Conservation (phyloP, 2,888 invertebrate genomes). For the Ferrisia virgata region DNA sequence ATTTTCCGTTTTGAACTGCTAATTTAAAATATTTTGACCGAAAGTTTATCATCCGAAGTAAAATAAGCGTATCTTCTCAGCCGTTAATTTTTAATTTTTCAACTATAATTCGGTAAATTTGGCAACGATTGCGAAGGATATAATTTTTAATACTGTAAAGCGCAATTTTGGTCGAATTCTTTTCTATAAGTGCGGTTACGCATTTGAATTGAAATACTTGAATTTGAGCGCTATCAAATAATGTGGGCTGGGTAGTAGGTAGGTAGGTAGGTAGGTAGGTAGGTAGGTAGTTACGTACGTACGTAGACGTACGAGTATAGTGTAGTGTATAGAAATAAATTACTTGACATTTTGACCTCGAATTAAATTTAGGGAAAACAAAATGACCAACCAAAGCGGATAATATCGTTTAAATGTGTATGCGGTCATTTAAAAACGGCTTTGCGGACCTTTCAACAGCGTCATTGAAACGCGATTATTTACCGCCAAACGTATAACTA, state of each 20-base stretch:
- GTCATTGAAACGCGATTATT: conserved; percentile 5
- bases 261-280: no score
- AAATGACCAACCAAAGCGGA: conserved; percentile 9
- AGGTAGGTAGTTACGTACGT: no score
- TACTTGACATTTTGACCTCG: background rate
- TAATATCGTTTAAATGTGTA: conserved; percentile 16
- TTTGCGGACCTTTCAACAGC: background rate
- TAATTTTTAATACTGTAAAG: background rate
- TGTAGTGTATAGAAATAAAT: background rate
- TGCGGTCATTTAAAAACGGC: conserved; percentile 4
- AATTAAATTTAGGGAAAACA: background rate
- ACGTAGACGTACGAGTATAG: no score
- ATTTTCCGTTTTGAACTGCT: background rate
- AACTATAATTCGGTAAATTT: background rate
- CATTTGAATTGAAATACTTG: background rate
- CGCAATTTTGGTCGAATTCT: background rate
- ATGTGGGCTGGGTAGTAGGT: background rate
- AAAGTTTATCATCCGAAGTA: background rate
- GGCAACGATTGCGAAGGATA: background rate
- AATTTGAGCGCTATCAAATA: background rate
- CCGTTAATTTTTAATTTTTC: background rate
- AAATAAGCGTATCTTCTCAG: background rate
- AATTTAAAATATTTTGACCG: conserved; percentile 2
- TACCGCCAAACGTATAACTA: background rate
- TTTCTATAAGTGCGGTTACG: background rate